Conservation (phyloP, 2,888 invertebrate genomes). For the Sericinus montela region DNA sequence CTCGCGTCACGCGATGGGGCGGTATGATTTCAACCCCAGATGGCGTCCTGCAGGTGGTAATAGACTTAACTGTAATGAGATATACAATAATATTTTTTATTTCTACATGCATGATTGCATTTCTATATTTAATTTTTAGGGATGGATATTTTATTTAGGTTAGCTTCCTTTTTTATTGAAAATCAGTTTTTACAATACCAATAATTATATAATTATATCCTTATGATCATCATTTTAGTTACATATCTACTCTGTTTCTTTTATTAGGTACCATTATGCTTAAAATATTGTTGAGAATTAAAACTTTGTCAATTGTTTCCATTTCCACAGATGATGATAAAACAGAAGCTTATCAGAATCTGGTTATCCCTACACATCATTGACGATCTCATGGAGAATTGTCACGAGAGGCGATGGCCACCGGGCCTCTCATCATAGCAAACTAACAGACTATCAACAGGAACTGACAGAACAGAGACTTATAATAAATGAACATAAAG, state of each 20-base stretch:
- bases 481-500: slow-evolving; percentile 93
- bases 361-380: slow-evolving; percentile 96
- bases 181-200: too few relatives aligned
- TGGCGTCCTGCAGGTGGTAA: slow-evolving; percentile 89
- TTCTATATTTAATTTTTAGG: too few relatives aligned
- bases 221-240: too few relatives aligned
- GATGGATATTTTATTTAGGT: too few relatives aligned
- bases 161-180: too few relatives aligned
- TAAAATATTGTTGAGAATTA: background rate
- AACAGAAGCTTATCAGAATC: slow-evolving; percentile 94
- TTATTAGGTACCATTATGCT: background rate
- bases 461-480: slow-evolving; percentile 92
- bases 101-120: background rate
- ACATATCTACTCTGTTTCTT: too few relatives aligned
- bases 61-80: slow-evolving; percentile 18
- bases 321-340: slow-evolving; percentile 91
- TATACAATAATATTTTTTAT: background rate
- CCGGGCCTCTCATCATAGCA: slow-evolving; percentile 94
- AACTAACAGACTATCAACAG: slow-evolving; percentile 91
- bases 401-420: slow-evolving; percentile 97
- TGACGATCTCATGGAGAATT: slow-evolving; percentile 97
- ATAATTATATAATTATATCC: too few relatives aligned
- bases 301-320: background rate
- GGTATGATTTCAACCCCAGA: slow-evolving; percentile 99
- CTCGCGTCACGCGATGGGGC: slow-evolving; percentile 97